Base-by-base conservation (phyloP, 1,140 invertebrate genomes). In the Brachionus paranguensis region DNA sequence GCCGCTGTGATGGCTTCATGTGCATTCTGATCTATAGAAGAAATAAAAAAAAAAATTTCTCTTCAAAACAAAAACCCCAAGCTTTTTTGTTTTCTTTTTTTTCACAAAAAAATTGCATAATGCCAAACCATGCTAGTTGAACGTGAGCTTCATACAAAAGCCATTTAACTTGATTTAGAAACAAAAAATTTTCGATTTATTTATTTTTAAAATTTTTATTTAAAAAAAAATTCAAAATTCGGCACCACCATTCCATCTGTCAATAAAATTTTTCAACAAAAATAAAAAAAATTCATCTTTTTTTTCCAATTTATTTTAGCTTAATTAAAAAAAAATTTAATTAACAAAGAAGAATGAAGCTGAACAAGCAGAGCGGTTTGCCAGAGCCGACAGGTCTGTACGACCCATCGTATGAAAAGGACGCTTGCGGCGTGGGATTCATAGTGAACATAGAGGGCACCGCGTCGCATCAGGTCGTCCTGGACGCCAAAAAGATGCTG, bases 341-440 rank as follows among this genome's bases (percentile, higher is more conserved):
- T 37, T 37, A 1, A 17, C 17, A 50, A 50, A 60, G 64, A 86
- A 86, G 84, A 60, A 84, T 84, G 70, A 84, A 83, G 17, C 29
- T 81, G 14, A 64, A 81, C 53, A 17, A 64, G 20, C 53, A 29
- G 20, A 81, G 27, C n/a, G 88, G 88, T 84, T 90, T 89, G 84
- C 91, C 91, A 10, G 87, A 87, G 60, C 89, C 91, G 86, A 92
- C 94, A 91, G 96, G 95, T 89, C 92, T 99, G 85, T 99, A 99
- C 91, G 94, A 97, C 91, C 96, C 96, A 64, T 91, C 92, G 85
- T 93, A 94, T 87, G 97, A 99, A 91, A 94, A 93, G 87, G 97
- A 98, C 88, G 95, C 96, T 85, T 99, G 97, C 88, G 97, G 97
- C 85, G 97, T 99, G 87, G 97, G 97, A 85, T 99, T 98, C 90